Evolutionary conservation across 2,113 vertebrate species (phyloP).

Genomic region (Tychaedon coryphoeus): DNA sequence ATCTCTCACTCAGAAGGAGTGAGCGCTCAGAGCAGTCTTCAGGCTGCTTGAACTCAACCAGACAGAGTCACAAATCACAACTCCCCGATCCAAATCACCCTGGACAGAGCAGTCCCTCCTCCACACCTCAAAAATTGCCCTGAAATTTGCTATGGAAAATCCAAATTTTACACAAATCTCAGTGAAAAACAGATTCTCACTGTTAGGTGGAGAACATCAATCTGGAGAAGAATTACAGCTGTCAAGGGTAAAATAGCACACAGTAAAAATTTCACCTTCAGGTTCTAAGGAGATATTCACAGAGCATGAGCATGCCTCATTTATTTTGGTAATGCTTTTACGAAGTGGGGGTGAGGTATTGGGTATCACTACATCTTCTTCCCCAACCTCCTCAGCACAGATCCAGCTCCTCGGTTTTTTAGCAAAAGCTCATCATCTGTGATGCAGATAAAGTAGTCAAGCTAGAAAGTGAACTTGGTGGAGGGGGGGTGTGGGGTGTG

Average conservation of each 20-base stretch:
- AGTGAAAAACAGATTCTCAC: not conserved
- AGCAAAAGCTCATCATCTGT: not conserved
- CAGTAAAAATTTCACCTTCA: not conserved
- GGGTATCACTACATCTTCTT: rapidly evolving
- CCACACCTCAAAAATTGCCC: not conserved
- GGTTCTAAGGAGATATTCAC: not conserved
- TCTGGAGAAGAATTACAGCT: not conserved
- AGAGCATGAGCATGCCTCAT: not conserved
- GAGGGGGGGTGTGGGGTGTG: no score
- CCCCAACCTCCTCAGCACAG: not conserved
- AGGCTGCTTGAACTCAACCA: not conserved
- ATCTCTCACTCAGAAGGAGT: rapidly evolving
- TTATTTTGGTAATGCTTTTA: not conserved
- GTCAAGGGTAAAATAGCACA: not conserved
- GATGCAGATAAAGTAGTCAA: not conserved
- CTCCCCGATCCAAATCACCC: rapidly evolving
- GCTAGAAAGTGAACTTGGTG: not conserved
- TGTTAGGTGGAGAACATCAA: not conserved
- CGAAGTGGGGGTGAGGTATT: not conserved
- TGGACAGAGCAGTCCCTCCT: not conserved
- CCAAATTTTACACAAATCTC: not conserved
- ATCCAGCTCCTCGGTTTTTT: not conserved
- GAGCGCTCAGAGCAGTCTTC: not conserved
- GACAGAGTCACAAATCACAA: not conserved
- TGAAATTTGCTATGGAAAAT: not conserved